Evolutionary conservation across 2,113 vertebrate genomes (phyloP), one percentile per base, ranked within the genome.

Genomic region (Puma concolor): DNA sequence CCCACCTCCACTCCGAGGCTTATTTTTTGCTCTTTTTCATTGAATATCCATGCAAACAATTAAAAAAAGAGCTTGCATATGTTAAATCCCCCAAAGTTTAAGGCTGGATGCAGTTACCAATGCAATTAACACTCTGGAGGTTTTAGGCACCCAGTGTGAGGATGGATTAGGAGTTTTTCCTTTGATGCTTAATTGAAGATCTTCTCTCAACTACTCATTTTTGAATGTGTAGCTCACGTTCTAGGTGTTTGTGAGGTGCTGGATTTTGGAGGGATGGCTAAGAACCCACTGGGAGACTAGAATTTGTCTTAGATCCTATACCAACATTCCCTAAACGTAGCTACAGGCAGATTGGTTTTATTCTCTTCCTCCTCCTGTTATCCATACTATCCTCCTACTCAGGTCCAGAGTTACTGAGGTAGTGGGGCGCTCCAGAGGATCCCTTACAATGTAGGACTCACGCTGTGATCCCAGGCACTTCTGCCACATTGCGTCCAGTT

Each of bases 11-110:
- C 38, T 21, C 4, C 29, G 8, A 33, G 50, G 25, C 36, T 57
- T 95, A 69, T 14, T 79, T 71, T 44, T 76, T 76, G 64, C 36
- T 88, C n/a, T 74, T 85, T 95, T 95, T 80, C 72, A 93, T 76
- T 92, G 50, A 92, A 96, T 12, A 94, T 71, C 66, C 41, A 1
- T 14, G 7, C 19, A 66, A 90, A 69, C 1, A 9, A 57, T 74
- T 44, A 54, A n/a, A 48, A 44, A 64, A 9, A 69, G 90, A 91
- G 17, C 36, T 17, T 69, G 10, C 60, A 25, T 64, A 63, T 64
- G 94, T 91, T 79, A 91, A 90, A 44, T 84, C 11, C 33, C 54
- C 63, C 15, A 80, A 91, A 66, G 15, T 81, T 60, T 74, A 48
- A 69, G 50, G 36, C 0, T 52, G n/a, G 44, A 76, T 69, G 19